Evolutionary conservation across 2,113 vertebrate genomes (phyloP).

Genomic region (Apteryx mantelli): DNA sequence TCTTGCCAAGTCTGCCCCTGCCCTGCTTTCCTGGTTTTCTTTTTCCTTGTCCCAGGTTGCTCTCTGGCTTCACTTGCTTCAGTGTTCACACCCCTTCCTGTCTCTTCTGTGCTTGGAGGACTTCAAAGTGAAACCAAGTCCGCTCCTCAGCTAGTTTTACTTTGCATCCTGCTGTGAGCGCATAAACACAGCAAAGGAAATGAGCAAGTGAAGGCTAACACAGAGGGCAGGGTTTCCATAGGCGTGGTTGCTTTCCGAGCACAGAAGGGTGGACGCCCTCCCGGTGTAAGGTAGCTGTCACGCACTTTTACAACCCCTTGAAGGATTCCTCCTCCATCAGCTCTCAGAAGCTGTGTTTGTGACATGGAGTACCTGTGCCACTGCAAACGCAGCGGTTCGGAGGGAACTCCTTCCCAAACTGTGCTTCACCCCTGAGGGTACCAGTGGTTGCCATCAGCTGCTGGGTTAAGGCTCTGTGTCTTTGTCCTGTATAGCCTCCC

Average conservation of each 20-base stretch:
- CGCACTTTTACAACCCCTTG: background rate
- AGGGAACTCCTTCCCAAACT: background rate
- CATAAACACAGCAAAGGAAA: background rate
- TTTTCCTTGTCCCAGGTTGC: background rate
- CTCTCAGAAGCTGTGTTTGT: background rate
- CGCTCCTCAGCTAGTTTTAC: background rate
- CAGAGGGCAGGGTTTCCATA: background rate
- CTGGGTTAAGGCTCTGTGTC: background rate
- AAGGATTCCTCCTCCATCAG: background rate
- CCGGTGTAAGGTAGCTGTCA: no score
- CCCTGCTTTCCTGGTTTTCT: background rate
- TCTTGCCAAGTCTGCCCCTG: background rate
- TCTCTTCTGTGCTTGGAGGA: background rate
- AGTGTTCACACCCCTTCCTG: background rate
- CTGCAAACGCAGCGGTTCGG: accelerated
- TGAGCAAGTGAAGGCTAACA: background rate
- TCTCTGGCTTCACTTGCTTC: background rate
- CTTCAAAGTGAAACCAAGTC: background rate
- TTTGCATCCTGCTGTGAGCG: background rate
- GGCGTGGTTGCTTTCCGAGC: background rate
- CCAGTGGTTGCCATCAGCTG: background rate
- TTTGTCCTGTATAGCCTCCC: background rate
- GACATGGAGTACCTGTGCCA: background rate
- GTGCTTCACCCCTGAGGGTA: background rate
- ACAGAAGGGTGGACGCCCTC: background rate